Evolutionary conservation across 2,888 invertebrate genomes (phyloP).

Genomic region (Ephialtes manifestator): DNA sequence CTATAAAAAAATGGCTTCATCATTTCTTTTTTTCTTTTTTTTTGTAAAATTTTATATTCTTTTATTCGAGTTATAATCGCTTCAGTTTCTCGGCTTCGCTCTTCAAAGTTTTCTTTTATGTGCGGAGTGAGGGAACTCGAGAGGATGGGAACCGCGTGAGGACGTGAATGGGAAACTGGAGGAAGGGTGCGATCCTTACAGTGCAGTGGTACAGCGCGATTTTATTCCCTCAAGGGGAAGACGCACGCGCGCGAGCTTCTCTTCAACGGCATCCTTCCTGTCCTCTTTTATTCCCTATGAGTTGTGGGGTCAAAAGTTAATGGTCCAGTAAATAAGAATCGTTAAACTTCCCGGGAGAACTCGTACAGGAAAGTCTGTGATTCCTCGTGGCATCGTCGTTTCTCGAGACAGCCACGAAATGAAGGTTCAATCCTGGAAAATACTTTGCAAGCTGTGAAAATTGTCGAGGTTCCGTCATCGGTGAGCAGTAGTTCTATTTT

Average conservation of each 20-base stretch:
- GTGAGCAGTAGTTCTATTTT: too few species aligned
- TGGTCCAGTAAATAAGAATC: conserved; percentile 70
- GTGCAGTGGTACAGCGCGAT: neutral
- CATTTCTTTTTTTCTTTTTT: too few species aligned
- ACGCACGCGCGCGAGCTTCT: conserved; percentile 39
- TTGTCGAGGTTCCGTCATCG: conserved; percentile 1
- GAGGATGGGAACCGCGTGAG: neutral
- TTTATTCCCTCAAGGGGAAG: conserved; percentile 1
- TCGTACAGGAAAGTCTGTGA: conserved; percentile 33
- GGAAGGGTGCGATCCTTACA: neutral
- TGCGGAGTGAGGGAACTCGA: neutral
- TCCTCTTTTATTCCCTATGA: conserved; percentile 61
- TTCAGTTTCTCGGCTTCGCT: conserved; percentile 3
- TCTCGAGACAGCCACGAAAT: conserved; percentile 7
- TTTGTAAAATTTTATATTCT: conserved; percentile 6
- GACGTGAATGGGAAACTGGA: neutral
- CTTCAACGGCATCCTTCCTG: conserved; percentile 49
- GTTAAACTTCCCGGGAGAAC: conserved; percentile 54
- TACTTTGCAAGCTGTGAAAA: conserved; percentile 22
- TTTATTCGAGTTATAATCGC: conserved; percentile 10
- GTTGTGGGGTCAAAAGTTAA: conserved; percentile 69
- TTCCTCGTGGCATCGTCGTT: neutral
- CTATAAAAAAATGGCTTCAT: too few species aligned
- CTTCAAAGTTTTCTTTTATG: neutral
- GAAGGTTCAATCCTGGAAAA: conserved; percentile 31